phyloP scores from a whole-genome alignment of 2,888 invertebrate species.

The Caradrina clavipalpis region DNA sequence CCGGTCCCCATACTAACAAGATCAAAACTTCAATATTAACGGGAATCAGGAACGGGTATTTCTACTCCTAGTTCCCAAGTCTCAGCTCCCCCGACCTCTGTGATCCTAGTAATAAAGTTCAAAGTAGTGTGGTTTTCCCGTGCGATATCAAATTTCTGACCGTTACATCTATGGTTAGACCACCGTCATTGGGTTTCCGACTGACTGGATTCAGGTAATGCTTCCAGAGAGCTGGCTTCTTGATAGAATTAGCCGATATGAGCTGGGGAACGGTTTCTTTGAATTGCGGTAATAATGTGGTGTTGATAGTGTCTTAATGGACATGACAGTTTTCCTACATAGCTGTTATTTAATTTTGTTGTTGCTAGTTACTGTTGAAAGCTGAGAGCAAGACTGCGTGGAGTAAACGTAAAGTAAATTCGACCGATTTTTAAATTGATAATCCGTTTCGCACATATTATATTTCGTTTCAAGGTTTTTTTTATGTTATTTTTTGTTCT shows the following conservation, averaged over 20 bases:
- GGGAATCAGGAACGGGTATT: conserved; percentile 67
- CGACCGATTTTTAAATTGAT: too few relatives aligned
- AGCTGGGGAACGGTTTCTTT: conserved; percentile 50
- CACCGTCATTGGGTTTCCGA: conserved; percentile 69
- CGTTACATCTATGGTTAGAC: conserved; percentile 71
- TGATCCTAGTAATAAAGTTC: conserved; percentile 44
- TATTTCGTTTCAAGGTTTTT: too few relatives aligned
- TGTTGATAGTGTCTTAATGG: conserved; percentile 44
- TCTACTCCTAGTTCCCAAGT: conserved; percentile 59
- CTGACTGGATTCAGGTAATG: conserved; percentile 60
- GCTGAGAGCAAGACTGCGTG: too few relatives aligned
- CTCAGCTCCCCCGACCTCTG: conserved; percentile 38
- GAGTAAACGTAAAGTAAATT: too few relatives aligned
- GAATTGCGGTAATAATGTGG: conserved; percentile 37
- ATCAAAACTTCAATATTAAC: conserved; percentile 62
- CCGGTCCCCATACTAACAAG: conserved; percentile 48
- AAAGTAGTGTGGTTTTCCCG: conserved; percentile 46
- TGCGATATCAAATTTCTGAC: conserved; percentile 72
- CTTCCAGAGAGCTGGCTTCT: conserved; percentile 53
- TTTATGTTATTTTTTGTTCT: too few relatives aligned
- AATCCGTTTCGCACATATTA: too few relatives aligned
- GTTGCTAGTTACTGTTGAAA: neutral
- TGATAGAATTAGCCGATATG: conserved; percentile 55
- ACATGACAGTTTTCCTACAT: conserved; percentile 17
- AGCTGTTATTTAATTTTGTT: conserved; percentile 1